Base-by-base conservation (phyloP, 2,888 invertebrate species). In the Cosmorhoe ocellata region DNA sequence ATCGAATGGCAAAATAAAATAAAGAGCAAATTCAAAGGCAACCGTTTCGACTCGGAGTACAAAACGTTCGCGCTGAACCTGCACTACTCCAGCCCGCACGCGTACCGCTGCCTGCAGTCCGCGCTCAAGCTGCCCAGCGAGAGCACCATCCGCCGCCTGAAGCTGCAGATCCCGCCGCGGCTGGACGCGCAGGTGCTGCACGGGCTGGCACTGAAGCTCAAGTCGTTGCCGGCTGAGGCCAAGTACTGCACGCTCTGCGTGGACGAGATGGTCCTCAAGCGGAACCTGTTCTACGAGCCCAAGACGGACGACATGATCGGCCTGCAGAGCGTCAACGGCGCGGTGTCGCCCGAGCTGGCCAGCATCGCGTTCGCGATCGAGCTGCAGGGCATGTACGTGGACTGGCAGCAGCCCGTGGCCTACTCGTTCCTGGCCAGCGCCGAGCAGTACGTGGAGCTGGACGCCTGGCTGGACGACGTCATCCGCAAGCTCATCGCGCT, bases 251-350 rank as follows among this genome's bases (percentile, higher is more conserved):
- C 62, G 5, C 27, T 67, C n/a, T 53, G 51, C 38, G 14, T 67
- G 3, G 60, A 62, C 51, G 64, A 67, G 40, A 64, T 68, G 62
- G 34, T 48, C 4, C 58, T 68, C 26, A 68, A 66, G 42, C 26
- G 63, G 31, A 47, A 64, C 26, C 59, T 68, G 26, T 45, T 57
- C 40, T 65, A 66, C 28, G 52, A 64, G 13, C 58, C 48, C 0
- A 60, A 40, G 50, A 55, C 26, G 5, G 67, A 64, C 30, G 60
- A 64, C 49, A 43, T 67, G 1, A 58, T 63, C 36, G 66, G 65
- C 7, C 39, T 66, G 27, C 64, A 67, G 42, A 64, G 64, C 48
- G 53, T 69, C 0, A 63, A 66, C 50, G 65, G 66, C 9, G 38
- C 39, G 39, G 49, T 60, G 10, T 43, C 62, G 22, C 41, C 53